phyloP scores from a whole-genome alignment of 2,113 vertebrate genomes.

The Halcyon senegalensis region DNA sequence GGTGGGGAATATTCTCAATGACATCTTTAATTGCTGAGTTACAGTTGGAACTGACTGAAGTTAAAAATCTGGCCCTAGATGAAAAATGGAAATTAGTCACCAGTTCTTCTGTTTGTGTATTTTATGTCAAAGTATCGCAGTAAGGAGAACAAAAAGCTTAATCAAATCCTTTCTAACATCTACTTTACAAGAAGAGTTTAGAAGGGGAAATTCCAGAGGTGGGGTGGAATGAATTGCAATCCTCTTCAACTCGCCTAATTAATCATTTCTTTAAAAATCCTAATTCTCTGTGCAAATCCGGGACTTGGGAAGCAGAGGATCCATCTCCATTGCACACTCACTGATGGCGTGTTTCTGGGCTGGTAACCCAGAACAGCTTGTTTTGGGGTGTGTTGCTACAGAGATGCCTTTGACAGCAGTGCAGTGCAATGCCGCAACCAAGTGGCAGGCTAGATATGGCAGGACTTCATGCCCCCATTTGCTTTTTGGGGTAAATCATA shows the following conservation, averaged over 20 bases:
- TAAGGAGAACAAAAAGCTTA: not conserved
- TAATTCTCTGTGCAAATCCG: not conserved
- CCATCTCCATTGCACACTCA: not conserved
- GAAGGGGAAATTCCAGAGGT: not conserved
- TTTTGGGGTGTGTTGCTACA: not conserved
- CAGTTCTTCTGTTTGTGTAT: not conserved
- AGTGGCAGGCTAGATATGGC: not conserved
- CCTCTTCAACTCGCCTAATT: not conserved
- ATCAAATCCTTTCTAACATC: not conserved
- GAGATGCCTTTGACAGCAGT: not conserved
- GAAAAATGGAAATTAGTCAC: not conserved
- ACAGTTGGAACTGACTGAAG: not conserved
- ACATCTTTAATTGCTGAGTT: not conserved
- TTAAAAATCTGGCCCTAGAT: not conserved
- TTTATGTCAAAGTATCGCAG: not conserved
- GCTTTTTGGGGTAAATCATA: not conserved
- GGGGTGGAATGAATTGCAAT: not conserved
- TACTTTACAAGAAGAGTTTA: not conserved
- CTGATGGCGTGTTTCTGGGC: not conserved
- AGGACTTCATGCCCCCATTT: accelerated
- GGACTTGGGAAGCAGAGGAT: not conserved
- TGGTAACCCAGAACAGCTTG: not conserved
- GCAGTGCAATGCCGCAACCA: not conserved
- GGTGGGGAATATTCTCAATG: not conserved
- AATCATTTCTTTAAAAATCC: not conserved